phyloP scores from a whole-genome alignment of 1,140 invertebrate species.

The Sitophilus oryzae region DNA sequence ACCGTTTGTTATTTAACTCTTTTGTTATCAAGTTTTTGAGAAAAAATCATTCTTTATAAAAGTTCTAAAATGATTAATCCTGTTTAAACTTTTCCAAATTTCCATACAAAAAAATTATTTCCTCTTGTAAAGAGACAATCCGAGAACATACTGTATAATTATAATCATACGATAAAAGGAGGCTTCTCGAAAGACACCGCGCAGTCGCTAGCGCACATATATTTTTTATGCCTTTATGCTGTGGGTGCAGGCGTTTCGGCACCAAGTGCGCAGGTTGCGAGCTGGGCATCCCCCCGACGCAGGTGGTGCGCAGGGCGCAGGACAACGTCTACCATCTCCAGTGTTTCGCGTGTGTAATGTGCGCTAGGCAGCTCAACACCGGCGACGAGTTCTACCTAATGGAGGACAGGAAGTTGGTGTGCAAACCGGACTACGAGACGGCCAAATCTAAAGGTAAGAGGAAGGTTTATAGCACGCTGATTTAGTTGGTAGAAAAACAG shows the following conservation, averaged over 20 bases:
- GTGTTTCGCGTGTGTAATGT: slow-evolving; percentile 95
- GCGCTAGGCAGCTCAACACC: slow-evolving; percentile 90
- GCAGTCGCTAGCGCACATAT: slow-evolving; percentile 7
- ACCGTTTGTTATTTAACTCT: too few species aligned
- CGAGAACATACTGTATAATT: too few species aligned
- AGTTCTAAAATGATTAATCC: too few species aligned
- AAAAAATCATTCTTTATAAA: too few species aligned
- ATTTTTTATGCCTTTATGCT: slow-evolving; percentile 51
- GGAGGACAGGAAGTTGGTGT: slow-evolving; percentile 95
- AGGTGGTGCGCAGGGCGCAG: slow-evolving; percentile 89
- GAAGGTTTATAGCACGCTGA: not conserved
- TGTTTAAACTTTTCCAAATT: too few species aligned
- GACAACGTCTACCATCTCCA: slow-evolving; percentile 95
- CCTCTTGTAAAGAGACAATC: too few species aligned
- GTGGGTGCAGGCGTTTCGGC: slow-evolving; percentile 86
- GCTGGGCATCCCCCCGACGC: slow-evolving; percentile 91
- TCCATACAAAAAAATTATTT: too few species aligned
- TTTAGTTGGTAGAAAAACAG: not conserved
- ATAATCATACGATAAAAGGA: too few species aligned
- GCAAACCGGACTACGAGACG: slow-evolving; percentile 94
- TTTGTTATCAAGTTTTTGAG: too few species aligned
- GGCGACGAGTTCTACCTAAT: slow-evolving; percentile 98
- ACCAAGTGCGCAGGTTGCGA: slow-evolving; percentile 96
- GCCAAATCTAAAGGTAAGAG: slow-evolving; percentile 84
- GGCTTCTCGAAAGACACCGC: too few species aligned